phyloP scores from a whole-genome alignment of 2,113 vertebrate genomes.

The Casuarius casuarius region DNA sequence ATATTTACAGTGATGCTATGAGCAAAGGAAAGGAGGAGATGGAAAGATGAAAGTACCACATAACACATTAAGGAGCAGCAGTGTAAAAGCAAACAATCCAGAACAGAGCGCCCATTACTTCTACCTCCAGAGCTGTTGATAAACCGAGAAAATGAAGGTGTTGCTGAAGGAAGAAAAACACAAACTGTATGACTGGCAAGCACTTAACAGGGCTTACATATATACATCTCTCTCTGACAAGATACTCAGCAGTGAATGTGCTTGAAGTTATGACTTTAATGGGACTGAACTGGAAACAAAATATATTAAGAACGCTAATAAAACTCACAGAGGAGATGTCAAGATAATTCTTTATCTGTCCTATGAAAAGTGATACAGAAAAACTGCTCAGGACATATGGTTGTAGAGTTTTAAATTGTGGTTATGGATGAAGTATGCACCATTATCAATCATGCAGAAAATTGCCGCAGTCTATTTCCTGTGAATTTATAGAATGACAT shows the following conservation, averaged over 20 bases:
- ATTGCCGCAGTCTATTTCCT: neutral
- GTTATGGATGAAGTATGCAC: neutral
- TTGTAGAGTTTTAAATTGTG: slow-evolving; percentile 6
- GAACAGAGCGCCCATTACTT: neutral
- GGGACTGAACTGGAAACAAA: neutral
- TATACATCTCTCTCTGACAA: neutral
- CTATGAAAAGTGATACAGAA: neutral
- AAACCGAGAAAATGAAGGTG: slow-evolving; percentile 7
- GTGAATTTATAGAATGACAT: neutral
- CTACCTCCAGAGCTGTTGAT: neutral
- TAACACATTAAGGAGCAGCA: neutral
- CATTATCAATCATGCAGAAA: slow-evolving; percentile 11
- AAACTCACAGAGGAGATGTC: neutral
- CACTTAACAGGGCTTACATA: slow-evolving; percentile 1
- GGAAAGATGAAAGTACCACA: neutral
- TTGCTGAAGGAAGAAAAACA: slow-evolving; percentile 12
- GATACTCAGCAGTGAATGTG: neutral
- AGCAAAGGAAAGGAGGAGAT: neutral
- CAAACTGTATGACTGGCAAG: neutral
- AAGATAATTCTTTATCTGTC: neutral
- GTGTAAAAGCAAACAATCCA: neutral
- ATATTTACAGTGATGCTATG: neutral
- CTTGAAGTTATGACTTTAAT: slow-evolving; percentile 18
- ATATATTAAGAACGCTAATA: slow-evolving; percentile 30
- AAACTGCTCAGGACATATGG: neutral